Conservation (phyloP, 1,140 invertebrate species). For the Hyposmocoma kahamanoa region DNA sequence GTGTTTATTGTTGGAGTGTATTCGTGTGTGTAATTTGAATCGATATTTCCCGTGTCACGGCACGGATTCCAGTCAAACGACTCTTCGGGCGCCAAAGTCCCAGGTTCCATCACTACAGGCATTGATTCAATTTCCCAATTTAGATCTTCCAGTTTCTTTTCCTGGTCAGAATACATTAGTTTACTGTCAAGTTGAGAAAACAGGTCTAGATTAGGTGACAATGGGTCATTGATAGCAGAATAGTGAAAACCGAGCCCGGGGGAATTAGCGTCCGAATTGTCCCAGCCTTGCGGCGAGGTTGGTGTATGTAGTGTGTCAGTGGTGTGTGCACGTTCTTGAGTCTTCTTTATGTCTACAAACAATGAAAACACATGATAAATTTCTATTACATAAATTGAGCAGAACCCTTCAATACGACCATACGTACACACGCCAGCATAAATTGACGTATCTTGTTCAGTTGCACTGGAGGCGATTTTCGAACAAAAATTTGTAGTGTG, state of each 20-base stretch:
- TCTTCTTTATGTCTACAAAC: conserved; percentile 32
- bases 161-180: conserved; percentile 15
- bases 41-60: conserved; percentile 22
- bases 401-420: no score
- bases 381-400: no score
- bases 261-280: conserved; percentile 49
- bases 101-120: conserved; percentile 52
- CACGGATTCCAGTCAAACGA: conserved; percentile 29
- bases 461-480: no score
- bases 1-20: conserved; percentile 38
- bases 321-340: conserved; percentile 52
- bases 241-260: conserved; percentile 38
- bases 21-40: conserved; percentile 28
- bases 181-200: conserved; percentile 33
- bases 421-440: no score
- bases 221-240: conserved; percentile 31
- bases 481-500: no score
- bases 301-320: conserved; percentile 58
- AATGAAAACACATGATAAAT: no score
- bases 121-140: conserved; percentile 48
- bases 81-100: conserved; percentile 39
- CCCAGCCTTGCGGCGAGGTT: conserved; percentile 61
- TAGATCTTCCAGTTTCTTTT: conserved; percentile 40
- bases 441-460: no score
- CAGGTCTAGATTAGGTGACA: conserved; percentile 37